These are phyloP conservation scores for Ancistrus triradiatus DNA, from an alignment of 2,113 vertebrate species.

Conservation along the genomic window DNA sequence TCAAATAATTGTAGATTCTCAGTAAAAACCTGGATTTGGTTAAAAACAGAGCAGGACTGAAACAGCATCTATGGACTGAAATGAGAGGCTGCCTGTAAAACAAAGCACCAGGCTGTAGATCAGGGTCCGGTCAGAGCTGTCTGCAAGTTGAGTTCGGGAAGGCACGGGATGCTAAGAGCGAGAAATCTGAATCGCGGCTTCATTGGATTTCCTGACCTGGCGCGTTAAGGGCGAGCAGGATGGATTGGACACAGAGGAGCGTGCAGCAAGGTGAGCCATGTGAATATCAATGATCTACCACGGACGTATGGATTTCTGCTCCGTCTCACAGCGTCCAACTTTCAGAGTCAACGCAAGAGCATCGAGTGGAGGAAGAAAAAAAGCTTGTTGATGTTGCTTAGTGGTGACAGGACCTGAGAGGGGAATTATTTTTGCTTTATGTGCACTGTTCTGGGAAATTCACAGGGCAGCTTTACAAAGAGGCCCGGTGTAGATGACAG, in stretches of 20 bases:
- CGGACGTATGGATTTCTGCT: constrained; percentile 71
- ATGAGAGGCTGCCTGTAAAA: constrained; percentile 11
- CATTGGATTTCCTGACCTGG: constrained; percentile 72
- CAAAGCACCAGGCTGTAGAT: constrained; percentile 42
- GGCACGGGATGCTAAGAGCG: constrained; percentile 37
- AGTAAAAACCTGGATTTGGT: background rate
- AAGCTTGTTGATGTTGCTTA: constrained; percentile 40
- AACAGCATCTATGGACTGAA: too few species aligned
- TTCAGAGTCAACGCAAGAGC: constrained; percentile 53
- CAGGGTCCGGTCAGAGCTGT: constrained; percentile 17
- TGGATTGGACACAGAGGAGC: constrained; percentile 70
- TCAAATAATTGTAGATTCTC: too few species aligned
- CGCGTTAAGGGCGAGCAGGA: constrained; percentile 67
- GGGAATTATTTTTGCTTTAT: constrained; percentile 27
- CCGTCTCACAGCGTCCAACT: constrained; percentile 63
- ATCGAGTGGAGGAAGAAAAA: constrained; percentile 56
- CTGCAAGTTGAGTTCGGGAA: constrained; percentile 29
- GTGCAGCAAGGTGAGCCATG: constrained; percentile 55
- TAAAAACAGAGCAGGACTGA: background rate
- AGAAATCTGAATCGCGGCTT: constrained; percentile 64
- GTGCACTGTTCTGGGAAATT: constrained; percentile 32
- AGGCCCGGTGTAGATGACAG: too few species aligned
- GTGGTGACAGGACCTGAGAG: constrained; percentile 7
- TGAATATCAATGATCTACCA: constrained; percentile 70
- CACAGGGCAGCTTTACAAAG: too few species aligned